These are phyloP conservation scores for Clupea harengus DNA, from an alignment of 2,113 vertebrate species.

Conservation along the genomic window DNA sequence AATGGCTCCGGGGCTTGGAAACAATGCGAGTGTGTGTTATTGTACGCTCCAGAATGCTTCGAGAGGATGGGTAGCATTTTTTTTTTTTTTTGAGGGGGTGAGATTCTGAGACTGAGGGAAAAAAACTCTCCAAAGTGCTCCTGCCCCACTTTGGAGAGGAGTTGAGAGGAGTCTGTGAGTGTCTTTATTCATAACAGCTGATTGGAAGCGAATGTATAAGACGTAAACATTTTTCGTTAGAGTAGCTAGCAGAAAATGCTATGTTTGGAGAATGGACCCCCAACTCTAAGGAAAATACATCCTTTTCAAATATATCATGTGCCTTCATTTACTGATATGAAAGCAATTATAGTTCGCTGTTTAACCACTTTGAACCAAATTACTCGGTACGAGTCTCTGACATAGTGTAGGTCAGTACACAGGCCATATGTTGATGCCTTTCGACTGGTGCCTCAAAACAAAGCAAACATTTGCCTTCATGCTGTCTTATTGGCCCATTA, in stretches of 20 bases:
- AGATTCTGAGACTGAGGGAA: constrained; percentile 19
- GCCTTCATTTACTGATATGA: neutral
- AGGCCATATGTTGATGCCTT: neutral
- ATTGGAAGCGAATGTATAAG: neutral
- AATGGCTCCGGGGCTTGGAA: constrained; percentile 33
- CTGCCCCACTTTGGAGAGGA: constrained; percentile 25
- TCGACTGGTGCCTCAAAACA: neutral
- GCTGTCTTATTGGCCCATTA: constrained; percentile 17
- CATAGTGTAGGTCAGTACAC: neutral
- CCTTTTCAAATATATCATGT: neutral
- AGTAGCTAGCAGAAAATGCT: neutral
- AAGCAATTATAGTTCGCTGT: neutral
- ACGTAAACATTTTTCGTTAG: neutral
- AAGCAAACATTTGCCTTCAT: neutral
- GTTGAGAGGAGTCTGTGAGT: neutral
- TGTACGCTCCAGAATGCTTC: neutral
- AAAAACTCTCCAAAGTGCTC: neutral
- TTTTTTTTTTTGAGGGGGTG: constrained; percentile 31
- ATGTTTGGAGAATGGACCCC: neutral
- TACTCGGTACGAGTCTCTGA: neutral
- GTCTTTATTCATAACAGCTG: neutral
- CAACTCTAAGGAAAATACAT: neutral
- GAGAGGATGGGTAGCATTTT: neutral
- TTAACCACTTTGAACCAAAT: neutral
- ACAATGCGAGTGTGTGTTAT: constrained; percentile 19